Conservation (phyloP, 2,113 vertebrate species). For the Nycticryphes semicollaris region DNA sequence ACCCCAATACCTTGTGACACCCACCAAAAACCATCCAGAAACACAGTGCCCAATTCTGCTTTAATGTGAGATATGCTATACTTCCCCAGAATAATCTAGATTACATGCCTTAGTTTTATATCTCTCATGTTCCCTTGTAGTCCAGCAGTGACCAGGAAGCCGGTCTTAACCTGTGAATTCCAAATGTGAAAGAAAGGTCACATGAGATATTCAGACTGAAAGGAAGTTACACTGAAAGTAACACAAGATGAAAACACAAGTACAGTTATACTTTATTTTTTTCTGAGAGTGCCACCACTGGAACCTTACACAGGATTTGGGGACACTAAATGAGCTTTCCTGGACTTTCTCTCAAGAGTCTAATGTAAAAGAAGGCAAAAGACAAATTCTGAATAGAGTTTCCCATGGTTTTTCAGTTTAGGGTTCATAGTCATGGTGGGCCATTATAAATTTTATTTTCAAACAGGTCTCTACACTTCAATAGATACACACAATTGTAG, state of each 20-base stretch:
- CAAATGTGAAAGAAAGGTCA: neutral
- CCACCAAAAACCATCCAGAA: neutral
- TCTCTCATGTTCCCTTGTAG: neutral
- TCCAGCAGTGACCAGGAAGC: neutral
- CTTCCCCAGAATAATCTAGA: neutral
- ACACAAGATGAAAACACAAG: neutral
- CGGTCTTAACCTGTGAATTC: neutral
- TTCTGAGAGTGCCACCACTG: neutral
- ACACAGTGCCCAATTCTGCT: neutral
- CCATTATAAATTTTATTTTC: neutral
- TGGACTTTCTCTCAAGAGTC: neutral
- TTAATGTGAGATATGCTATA: neutral
- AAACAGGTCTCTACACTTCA: neutral
- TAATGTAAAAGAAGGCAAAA: neutral
- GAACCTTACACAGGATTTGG: neutral
- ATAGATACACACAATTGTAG: neutral
- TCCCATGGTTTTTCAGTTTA: neutral
- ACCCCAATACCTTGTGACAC: neutral
- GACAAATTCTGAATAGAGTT: neutral
- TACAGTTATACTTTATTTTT: neutral
- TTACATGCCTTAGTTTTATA: neutral
- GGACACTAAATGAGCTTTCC: neutral
- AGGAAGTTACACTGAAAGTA: neutral
- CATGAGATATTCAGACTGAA: rapidly evolving
- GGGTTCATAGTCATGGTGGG: neutral